phyloP scores from a whole-genome alignment of 2,888 invertebrate genomes.

The Sepiola atlantica region DNA sequence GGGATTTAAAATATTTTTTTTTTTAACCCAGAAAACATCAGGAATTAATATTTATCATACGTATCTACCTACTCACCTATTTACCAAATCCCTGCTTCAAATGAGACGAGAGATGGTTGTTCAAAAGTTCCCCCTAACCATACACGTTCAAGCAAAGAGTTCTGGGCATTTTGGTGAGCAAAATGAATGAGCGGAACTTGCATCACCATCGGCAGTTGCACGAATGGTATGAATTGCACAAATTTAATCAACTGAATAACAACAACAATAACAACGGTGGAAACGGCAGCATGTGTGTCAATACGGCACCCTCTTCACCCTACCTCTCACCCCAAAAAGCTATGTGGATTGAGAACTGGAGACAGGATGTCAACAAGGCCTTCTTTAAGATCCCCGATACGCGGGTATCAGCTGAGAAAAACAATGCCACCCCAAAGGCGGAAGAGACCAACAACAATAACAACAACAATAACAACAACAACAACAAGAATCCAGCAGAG shows the following conservation, averaged over 20 bases:
- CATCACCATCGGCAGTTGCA: slow-evolving; percentile 42
- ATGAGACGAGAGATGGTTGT: slow-evolving; percentile 2
- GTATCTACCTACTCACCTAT: neutral
- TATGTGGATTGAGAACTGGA: slow-evolving; percentile 47
- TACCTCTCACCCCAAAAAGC: slow-evolving; percentile 46
- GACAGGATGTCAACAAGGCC: slow-evolving; percentile 47
- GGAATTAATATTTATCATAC: neutral
- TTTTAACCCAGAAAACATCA: neutral
- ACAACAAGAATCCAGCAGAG: neutral
- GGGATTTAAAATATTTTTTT: too few relatives aligned
- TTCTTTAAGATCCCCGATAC: slow-evolving; percentile 42
- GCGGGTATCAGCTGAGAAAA: neutral
- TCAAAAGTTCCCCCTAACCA: neutral
- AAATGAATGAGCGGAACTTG: slow-evolving; percentile 39
- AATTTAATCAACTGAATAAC: slow-evolving; percentile 40
- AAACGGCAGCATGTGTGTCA: slow-evolving; percentile 8
- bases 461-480: slow-evolving; percentile 40
- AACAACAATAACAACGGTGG: slow-evolving; percentile 36
- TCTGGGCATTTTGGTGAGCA: slow-evolving; percentile 11
- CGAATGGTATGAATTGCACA: slow-evolving; percentile 46
- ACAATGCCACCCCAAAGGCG: neutral
- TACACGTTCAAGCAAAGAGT: neutral
- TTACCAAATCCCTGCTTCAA: neutral
- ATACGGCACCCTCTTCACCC: neutral
- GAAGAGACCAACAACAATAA: neutral